These are phyloP conservation scores for Electrophaes corylata DNA, from an alignment of 2,888 invertebrate genomes.

Conservation along the genomic window DNA sequence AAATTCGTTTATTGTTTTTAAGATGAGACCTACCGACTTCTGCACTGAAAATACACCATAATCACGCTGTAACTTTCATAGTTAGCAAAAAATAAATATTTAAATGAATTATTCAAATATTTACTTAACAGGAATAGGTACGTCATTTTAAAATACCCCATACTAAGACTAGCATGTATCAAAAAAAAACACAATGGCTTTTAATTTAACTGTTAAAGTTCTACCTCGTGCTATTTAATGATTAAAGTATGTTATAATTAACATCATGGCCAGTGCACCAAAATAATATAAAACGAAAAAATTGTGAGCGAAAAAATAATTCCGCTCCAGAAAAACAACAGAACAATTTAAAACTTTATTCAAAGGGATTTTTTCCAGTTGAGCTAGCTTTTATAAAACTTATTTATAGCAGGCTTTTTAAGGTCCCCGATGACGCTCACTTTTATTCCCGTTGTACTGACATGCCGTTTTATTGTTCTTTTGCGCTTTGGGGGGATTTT, in stretches of 20 bases:
- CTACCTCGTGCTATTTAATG: background rate
- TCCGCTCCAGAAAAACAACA: slow-evolving; percentile 8
- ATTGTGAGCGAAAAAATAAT: slow-evolving; percentile 13
- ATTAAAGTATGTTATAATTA: slow-evolving; percentile 4
- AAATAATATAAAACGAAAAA: slow-evolving; percentile 13
- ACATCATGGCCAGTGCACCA: slow-evolving; percentile 8
- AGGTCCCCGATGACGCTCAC: slow-evolving; percentile 25
- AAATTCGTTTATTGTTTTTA: too few relatives aligned
- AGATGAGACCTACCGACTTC: too few relatives aligned
- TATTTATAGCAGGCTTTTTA: slow-evolving; percentile 27
- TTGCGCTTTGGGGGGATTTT: slow-evolving; percentile 7
- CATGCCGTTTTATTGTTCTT: slow-evolving; percentile 21
- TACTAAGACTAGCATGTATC: too few relatives aligned
- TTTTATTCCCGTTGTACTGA: slow-evolving; percentile 29
- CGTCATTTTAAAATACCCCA: too few relatives aligned
- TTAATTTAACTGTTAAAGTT: too few relatives aligned
- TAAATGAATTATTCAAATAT: too few relatives aligned
- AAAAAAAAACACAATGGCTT: too few relatives aligned
- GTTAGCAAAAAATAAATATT: too few relatives aligned
- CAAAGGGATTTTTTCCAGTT: slow-evolving; percentile 26
- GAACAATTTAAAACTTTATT: slow-evolving; percentile 30
- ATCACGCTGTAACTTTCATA: too few relatives aligned
- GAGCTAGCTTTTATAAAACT: slow-evolving; percentile 29
- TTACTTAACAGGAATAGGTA: too few relatives aligned
- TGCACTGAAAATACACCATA: too few relatives aligned